Conservation (phyloP, 2,113 vertebrate species). For the Datnioides undecimradiatus region DNA sequence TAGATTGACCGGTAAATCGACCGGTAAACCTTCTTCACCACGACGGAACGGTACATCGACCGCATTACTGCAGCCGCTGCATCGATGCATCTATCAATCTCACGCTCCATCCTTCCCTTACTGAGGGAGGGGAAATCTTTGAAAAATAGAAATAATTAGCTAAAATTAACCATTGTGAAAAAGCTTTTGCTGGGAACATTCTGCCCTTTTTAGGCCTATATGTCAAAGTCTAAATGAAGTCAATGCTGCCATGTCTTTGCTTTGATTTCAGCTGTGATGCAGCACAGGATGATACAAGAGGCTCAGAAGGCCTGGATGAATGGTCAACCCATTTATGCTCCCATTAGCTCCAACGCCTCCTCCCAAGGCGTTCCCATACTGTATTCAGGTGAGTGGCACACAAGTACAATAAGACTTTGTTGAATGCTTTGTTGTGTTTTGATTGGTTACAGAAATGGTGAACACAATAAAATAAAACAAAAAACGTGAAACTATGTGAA, state of each 20-base stretch:
- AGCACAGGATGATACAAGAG: slow-evolving; percentile 88
- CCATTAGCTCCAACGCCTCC: slow-evolving; percentile 84
- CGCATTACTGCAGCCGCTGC: too few relatives aligned
- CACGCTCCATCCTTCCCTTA: too few relatives aligned
- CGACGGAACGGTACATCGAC: too few relatives aligned
- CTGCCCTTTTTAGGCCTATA: background rate
- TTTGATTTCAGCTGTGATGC: slow-evolving; percentile 87
- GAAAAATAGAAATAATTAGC: too few relatives aligned
- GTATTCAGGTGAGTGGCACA: slow-evolving; percentile 76
- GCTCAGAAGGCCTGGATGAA: slow-evolving; percentile 88
- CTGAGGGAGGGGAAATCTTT: too few relatives aligned
- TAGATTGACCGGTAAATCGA: too few relatives aligned
- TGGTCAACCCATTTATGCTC: slow-evolving; percentile 88
- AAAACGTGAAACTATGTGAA: background rate
- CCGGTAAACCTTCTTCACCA: too few relatives aligned
- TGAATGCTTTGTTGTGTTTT: slow-evolving; percentile 24
- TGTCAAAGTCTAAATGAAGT: background rate
- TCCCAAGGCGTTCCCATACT: slow-evolving; percentile 91
- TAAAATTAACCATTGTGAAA: background rate
- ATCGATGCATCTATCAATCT: too few relatives aligned
- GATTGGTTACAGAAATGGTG: background rate
- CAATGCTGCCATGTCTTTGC: background rate
- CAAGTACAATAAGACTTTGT: slow-evolving; percentile 14
- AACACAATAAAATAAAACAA: background rate
- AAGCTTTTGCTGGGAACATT: background rate